Evolutionary conservation across 2,113 vertebrate genomes (phyloP), one percentile per base, ranked within the genome.

Genomic region (Hippocampus abdominalis): DNA sequence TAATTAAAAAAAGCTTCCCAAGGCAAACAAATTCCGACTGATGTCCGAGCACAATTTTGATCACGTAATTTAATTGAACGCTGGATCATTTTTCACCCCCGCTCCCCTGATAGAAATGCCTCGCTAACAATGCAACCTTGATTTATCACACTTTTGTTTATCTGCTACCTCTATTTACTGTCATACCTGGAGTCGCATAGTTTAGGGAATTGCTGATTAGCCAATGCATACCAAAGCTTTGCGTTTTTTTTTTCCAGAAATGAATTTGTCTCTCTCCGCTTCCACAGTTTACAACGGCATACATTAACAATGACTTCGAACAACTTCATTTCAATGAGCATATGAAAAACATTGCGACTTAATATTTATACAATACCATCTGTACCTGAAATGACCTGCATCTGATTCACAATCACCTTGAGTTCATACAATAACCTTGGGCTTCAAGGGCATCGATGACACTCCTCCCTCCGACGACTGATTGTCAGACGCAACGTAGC

Each of bases 401-500:
- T 46, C 13, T 18, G 51, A 65, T 36, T 36, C 32, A 36, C 32
- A 36, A 5, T 36, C 0, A 36, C 32, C 32, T 36, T 36, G 5
- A 5, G 51, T 70, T 79, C 57, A 64, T 53, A 20, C 62, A 9
- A 54, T 85, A 80, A 84, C 75, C 79, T 80, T 68, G 69, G 69
- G 76, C 67, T 76, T 69, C 74, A 72, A 70, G 69, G 54, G 69
- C 62, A 64, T 39, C 59, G 20, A n/a, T 25, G 74, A 75, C 63
- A 20, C 61, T 68, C 62, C 7, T 70, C 68, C 59, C 62, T 40
- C 42, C 66, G 84, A 86, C 82, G 83, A 82, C 73, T 84, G 85
- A 89, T 71, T 84, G 87, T 83, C 82, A 78, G 77, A 60, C 29
- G 60, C 77, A 72, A 29, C 73, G 76, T 73, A 70, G 59, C 20